Base-by-base conservation (phyloP, 2,888 invertebrate genomes). In the Odontocolon sp. region DNA sequence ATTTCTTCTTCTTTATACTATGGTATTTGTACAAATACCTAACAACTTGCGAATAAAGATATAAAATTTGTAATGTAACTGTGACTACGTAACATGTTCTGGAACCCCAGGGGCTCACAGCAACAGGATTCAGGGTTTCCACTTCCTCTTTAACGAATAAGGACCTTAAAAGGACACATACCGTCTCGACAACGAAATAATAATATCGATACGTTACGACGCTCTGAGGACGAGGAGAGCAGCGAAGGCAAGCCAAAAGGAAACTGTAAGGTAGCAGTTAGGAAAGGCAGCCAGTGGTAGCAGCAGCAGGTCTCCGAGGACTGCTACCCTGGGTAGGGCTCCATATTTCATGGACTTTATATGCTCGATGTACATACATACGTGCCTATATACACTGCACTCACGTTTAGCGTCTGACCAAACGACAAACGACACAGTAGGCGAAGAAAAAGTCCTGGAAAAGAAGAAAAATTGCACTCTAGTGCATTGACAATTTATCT, bases 161-260 rank as follows among this genome's bases (percentile, higher is more conserved):
- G 45, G 67, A 63, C 64, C 77, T 69, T 66, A 64, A 77, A 73
- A 77, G 77, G 72, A 73, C 73, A 52, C 64, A 64, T 36, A 57
- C 28, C 21, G 50, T 64, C 75, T 57, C 79, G 82, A 84, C 81
- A 84, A 84, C 84, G 84, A 85, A 79, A 79, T 77, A 79, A 80
- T 80, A 80, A 86, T 85, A 86, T 85, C 81, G 84, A 83, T 82
- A 83, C 83, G 82, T 84, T 84, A 83, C 85, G 82, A 82, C 83
- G 76, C 67, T 78, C 70, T 74, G 75, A 38, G 67, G 64, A 66
- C 61, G 56, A 9, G 45, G 8, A 21, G 33, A 23, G 33, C 33
- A 21, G 21, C 11, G 6, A 42, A 56, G 57, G 77, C 73, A 74
- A 77, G 79, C 74, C 80, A 85, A 86, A 85, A 76, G 86, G 84